Evolutionary conservation across 2,888 invertebrate species (phyloP).

Genomic region (Acronicta alni): DNA sequence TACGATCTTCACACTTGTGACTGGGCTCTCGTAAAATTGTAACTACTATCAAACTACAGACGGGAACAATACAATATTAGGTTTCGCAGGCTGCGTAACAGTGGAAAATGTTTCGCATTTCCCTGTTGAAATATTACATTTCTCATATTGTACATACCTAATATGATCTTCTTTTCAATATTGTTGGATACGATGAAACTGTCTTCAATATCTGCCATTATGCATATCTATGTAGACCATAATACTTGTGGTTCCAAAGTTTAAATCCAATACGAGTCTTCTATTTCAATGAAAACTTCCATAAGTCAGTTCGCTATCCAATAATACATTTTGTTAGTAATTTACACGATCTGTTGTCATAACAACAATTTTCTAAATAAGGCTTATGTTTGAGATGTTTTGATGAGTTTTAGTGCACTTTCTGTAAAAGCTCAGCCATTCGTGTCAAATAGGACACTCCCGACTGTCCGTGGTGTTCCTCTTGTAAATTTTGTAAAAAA

Average conservation of each 20-base stretch:
- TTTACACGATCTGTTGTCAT: slow-evolving; percentile 5
- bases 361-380: slow-evolving; percentile 2
- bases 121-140: slow-evolving; percentile 49
- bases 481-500: slow-evolving; percentile 83
- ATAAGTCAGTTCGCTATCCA: slow-evolving; percentile 18
- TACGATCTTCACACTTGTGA: slow-evolving; percentile 70
- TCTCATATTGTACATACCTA: slow-evolving; percentile 46
- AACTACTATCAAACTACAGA: slow-evolving; percentile 59
- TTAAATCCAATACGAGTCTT: slow-evolving; percentile 2
- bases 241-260: slow-evolving; percentile 12
- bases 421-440: slow-evolving; percentile 54
- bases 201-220: slow-evolving; percentile 38
- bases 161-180: slow-evolving; percentile 50
- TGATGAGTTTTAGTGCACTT: slow-evolving; percentile 22
- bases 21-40: slow-evolving; percentile 68
- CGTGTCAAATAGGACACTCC: slow-evolving; percentile 59
- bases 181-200: slow-evolving; percentile 30
- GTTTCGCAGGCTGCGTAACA: slow-evolving; percentile 44
- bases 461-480: slow-evolving; percentile 72
- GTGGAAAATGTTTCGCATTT: slow-evolving; percentile 37
- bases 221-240: slow-evolving; percentile 34
- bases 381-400: slow-evolving; percentile 8
- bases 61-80: slow-evolving; percentile 58
- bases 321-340: slow-evolving; percentile 18
- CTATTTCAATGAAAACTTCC: slow-evolving; percentile 5